phyloP scores from a whole-genome alignment of 2,797 vertebrate species.

The Urophycis tenuis region DNA sequence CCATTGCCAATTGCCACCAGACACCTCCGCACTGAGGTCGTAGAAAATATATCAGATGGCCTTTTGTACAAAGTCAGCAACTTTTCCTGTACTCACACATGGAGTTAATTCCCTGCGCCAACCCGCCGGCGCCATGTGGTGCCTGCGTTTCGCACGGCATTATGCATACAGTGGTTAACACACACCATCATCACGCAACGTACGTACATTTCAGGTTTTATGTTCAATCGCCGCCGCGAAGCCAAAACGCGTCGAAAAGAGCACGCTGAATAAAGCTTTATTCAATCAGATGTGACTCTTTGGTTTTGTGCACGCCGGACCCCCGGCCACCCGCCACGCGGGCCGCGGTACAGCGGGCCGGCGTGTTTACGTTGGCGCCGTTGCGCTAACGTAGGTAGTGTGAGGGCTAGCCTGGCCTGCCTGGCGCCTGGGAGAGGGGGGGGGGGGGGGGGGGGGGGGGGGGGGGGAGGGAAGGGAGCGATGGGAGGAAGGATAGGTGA shows the following conservation, averaged over 20 bases:
- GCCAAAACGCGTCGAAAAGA: neutral
- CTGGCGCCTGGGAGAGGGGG: no score
- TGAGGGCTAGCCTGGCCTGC: neutral
- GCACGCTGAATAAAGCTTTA: neutral
- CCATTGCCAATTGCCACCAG: slow-evolving; percentile 45
- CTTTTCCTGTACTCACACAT: slow-evolving; percentile 59
- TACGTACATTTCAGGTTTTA: neutral
- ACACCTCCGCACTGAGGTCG: slow-evolving; percentile 65
- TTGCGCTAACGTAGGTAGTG: no score
- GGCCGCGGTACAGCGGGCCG: no score
- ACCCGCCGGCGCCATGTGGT: slow-evolving; percentile 41
- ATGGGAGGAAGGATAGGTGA: slow-evolving; percentile 19
- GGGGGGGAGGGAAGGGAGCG: neutral
- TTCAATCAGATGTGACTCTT: neutral
- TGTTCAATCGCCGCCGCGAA: neutral
- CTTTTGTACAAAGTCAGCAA: slow-evolving; percentile 71
- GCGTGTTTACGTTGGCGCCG: neutral
- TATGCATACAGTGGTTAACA: neutral
- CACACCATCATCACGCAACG: slow-evolving; percentile 8
- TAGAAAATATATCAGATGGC: slow-evolving; percentile 64
- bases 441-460: no score
- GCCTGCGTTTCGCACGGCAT: slow-evolving; percentile 20
- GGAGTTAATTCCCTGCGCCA: slow-evolving; percentile 53
- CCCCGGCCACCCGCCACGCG: neutral
- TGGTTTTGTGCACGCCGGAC: neutral